Base-by-base conservation (phyloP, 2,113 vertebrate species). In the Phalacrocorax carbo region DNA sequence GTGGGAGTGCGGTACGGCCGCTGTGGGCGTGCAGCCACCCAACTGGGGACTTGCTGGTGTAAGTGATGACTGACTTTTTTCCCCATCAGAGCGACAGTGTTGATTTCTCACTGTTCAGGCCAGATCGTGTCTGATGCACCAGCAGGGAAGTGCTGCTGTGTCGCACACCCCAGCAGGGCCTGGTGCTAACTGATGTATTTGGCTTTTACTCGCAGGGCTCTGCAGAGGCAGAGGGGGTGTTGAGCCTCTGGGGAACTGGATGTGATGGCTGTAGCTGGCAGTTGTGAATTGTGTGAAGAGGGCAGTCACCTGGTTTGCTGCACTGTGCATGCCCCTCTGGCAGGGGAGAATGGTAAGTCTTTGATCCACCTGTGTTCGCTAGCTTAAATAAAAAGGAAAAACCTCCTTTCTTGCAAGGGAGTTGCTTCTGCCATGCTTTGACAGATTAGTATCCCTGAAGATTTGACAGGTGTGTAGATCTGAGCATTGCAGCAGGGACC, bases 81-180 rank as follows among this genome's bases (percentile, higher is more conserved):
- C 98, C 98, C 97, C 98, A 10, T 93, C 98, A 97, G 97, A 98
- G 96, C 98, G 98, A 96, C 91, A 94, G 81, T 98, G 98, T 97
- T 98, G 98, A 98, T 95, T 91, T n/a, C 77, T 80, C 48, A 44
- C 30, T 93, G 16, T 23, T 86, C 52, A 96, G 98, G 98, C 98
- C 98, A 98, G 79, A 87, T 96, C 72, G 1, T 92, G 92, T 98
- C 98, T 98, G 98, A 98, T 96, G 68, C 94, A 97, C 97, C 97
- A 97, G 94, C 26, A 3, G 52, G 25, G 19, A 58, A 13, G 34
- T 23, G 20, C 36, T 83, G n/a, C 49, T 11, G 9, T 51, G 48
- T 27, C 42, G 7, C 34, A 16, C 8, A 8, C 4, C 5, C 16
- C 11, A 4, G 1, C 10, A 34, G 15, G 48, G 10, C 48, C 38